These are phyloP conservation scores for Epiperipatus broadwayi DNA, from an alignment of 2,888 invertebrate genomes.

Conservation along the genomic window DNA sequence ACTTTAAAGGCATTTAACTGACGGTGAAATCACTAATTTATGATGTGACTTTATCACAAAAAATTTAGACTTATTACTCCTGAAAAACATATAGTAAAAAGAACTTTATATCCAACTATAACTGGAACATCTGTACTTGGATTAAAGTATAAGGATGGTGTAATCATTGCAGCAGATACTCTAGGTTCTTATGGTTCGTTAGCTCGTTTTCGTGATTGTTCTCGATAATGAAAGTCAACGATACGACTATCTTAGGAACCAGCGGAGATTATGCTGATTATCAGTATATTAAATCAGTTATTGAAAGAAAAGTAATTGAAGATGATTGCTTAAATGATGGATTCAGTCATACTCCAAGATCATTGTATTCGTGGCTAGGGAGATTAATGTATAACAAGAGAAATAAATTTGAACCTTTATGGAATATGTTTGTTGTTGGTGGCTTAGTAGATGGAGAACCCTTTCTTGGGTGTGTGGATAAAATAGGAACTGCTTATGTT, in stretches of 20 bases:
- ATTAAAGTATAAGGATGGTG: constrained; percentile 63
- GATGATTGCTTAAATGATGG: constrained; percentile 78
- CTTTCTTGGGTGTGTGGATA: constrained; percentile 81
- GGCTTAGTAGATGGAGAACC: constrained; percentile 55
- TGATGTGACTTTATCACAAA: too few relatives aligned
- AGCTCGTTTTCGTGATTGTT: constrained; percentile 65
- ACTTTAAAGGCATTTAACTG: too few relatives aligned
- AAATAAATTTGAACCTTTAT: constrained; percentile 78
- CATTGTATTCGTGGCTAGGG: constrained; percentile 83
- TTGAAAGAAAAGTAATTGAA: constrained; percentile 70
- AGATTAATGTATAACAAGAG: constrained; percentile 77
- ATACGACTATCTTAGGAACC: constrained; percentile 65
- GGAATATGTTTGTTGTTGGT: constrained; percentile 84
- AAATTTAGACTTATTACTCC: too few relatives aligned
- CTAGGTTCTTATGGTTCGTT: constrained; percentile 83
- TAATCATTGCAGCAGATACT: constrained; percentile 75
- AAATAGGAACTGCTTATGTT: constrained; percentile 74
- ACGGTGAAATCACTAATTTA: too few relatives aligned
- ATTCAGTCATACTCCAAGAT: constrained; percentile 65
- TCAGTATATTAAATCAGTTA: constrained; percentile 63
- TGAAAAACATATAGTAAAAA: too few relatives aligned
- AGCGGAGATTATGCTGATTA: constrained; percentile 94
- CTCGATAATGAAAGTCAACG: constrained; percentile 71
- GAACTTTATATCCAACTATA: constrained; percentile 66
- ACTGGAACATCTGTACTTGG: constrained; percentile 83